Conservation (phyloP, 2,797 vertebrate genomes). For the Staurois parvus region DNA sequence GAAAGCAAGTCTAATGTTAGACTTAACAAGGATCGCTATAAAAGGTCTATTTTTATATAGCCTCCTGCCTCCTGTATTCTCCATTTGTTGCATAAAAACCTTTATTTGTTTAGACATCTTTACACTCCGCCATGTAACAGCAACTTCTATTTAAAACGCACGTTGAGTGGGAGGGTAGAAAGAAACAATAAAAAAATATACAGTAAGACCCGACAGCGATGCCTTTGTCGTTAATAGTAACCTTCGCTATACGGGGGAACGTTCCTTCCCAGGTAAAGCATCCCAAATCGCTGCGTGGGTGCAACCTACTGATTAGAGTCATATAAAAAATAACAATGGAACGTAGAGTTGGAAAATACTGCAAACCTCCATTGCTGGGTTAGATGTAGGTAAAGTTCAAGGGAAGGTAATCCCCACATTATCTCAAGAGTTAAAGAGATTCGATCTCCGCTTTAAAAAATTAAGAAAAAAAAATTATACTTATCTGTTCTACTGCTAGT, state of each 20-base stretch:
- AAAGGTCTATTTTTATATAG: slow-evolving; percentile 20
- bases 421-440: too few relatives aligned
- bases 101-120: slow-evolving; percentile 29
- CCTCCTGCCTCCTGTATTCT: neutral
- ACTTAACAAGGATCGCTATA: neutral
- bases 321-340: neutral
- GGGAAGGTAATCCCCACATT: too few relatives aligned
- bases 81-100: neutral
- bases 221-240: slow-evolving; percentile 24
- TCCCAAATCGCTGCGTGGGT: slow-evolving; percentile 34
- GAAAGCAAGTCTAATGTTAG: neutral
- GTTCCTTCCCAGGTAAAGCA: neutral
- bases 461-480: too few relatives aligned
- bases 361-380: neutral
- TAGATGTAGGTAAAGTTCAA: neutral
- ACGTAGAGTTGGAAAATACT: neutral
- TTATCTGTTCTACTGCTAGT: too few relatives aligned
- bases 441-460: too few relatives aligned
- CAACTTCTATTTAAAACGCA: slow-evolving; percentile 36
- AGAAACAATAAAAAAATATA: slow-evolving; percentile 10
- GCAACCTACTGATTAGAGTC: slow-evolving; percentile 19
- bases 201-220: slow-evolving; percentile 7
- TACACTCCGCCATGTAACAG: slow-evolving; percentile 22
- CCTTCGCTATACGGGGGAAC: neutral
- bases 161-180: slow-evolving; percentile 32